phyloP scores from a whole-genome alignment of 2,113 vertebrate genomes.

The Planiliza haematocheilus region DNA sequence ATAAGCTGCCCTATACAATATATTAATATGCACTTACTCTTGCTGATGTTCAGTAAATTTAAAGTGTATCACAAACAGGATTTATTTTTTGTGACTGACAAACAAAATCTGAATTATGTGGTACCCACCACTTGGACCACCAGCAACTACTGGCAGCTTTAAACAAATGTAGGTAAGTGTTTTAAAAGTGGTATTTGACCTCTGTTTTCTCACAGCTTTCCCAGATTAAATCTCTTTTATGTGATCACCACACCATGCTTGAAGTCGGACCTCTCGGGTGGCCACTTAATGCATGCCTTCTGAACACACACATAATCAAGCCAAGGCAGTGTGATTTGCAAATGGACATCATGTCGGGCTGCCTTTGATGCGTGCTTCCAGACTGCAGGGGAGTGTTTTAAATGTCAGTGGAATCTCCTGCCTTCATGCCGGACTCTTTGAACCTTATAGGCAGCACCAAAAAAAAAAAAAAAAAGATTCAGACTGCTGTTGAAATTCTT shows the following conservation, averaged over 20 bases:
- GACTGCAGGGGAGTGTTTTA: slow-evolving; percentile 58
- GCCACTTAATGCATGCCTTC: slow-evolving; percentile 54
- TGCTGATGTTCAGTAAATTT: not conserved
- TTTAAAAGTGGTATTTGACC: slow-evolving; percentile 25
- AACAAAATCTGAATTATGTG: not conserved
- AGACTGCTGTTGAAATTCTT: not conserved
- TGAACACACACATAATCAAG: slow-evolving; percentile 62
- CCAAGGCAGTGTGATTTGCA: slow-evolving; percentile 38
- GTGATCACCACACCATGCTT: slow-evolving; percentile 32
- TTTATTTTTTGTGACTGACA: too few species aligned
- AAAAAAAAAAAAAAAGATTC: slow-evolving; percentile 7
- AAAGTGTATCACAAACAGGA: too few species aligned
- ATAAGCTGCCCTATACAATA: not conserved
- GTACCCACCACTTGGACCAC: not conserved
- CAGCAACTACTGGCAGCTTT: not conserved
- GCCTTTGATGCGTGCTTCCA: slow-evolving; percentile 63
- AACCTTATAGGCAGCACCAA: slow-evolving; percentile 2
- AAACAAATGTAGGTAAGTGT: not conserved
- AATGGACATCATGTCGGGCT: slow-evolving; percentile 56
- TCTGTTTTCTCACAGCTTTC: slow-evolving; percentile 28
- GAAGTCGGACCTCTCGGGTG: slow-evolving; percentile 45
- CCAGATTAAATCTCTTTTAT: slow-evolving; percentile 39
- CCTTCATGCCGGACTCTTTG: slow-evolving; percentile 40
- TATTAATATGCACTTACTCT: not conserved
- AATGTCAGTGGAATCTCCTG: slow-evolving; percentile 60